Conservation (phyloP, 2,888 invertebrate genomes). For the Yponomeuta evonymella region DNA sequence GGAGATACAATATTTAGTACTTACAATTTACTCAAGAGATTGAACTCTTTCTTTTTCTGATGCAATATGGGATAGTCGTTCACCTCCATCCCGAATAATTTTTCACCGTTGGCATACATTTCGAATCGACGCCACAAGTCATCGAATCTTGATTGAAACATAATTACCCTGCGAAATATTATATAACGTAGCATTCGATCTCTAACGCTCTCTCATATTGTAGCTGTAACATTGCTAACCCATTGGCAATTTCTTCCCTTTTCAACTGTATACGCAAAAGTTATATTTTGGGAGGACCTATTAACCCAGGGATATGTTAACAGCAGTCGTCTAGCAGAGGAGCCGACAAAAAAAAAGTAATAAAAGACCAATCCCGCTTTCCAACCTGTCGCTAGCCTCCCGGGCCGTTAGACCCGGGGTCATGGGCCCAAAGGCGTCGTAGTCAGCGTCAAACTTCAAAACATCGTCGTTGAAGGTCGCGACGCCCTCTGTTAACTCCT, state of each 20-base stretch:
- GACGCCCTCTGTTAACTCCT: constrained; percentile 83
- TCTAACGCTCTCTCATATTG: not conserved
- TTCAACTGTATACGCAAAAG: too few relatives aligned
- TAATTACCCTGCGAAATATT: constrained; percentile 70
- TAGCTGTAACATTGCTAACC: not conserved
- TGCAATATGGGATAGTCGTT: constrained; percentile 89
- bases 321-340: too few relatives aligned
- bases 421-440: constrained; percentile 89
- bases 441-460: constrained; percentile 81
- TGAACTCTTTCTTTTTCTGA: constrained; percentile 88
- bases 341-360: too few relatives aligned
- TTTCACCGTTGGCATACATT: constrained; percentile 90
- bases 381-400: constrained; percentile 88
- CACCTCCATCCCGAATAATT: constrained; percentile 87
- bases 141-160: constrained; percentile 88
- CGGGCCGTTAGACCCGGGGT: constrained; percentile 86
- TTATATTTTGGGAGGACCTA: too few relatives aligned
- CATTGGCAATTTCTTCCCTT: too few relatives aligned
- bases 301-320: too few relatives aligned
- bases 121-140: constrained; percentile 88
- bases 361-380: not conserved
- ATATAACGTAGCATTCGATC: not conserved
- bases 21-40: constrained; percentile 89
- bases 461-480: constrained; percentile 80
- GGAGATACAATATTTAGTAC: constrained; percentile 19